These are phyloP conservation scores for Drosophila rellima DNA, from an alignment of 2,888 invertebrate genomes.

Conservation along the genomic window DNA sequence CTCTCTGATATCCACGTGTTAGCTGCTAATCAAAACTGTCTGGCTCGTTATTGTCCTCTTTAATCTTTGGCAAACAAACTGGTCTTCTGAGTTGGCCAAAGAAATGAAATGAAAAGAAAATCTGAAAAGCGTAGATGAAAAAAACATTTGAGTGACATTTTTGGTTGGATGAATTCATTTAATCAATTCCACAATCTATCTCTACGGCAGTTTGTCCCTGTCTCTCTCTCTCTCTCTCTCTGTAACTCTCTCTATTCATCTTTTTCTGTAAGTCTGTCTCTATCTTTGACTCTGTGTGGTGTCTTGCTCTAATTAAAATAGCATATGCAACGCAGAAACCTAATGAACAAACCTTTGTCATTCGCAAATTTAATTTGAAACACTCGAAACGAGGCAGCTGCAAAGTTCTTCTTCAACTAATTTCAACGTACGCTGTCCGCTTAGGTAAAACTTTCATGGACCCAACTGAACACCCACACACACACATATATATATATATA, in stretches of 20 bases:
- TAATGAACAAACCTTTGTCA: slow-evolving; percentile 71
- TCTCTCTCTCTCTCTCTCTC: background rate
- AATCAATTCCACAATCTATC: slow-evolving; percentile 15
- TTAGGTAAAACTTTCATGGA: slow-evolving; percentile 65
- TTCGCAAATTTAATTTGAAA: slow-evolving; percentile 71
- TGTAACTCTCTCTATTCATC: background rate
- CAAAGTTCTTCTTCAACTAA: slow-evolving; percentile 66
- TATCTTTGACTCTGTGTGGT: background rate
- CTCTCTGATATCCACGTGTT: background rate
- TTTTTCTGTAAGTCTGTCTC: background rate
- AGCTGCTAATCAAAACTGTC: slow-evolving; percentile 15
- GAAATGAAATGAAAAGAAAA: background rate
- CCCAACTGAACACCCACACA: slow-evolving; percentile 35
- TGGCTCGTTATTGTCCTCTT: slow-evolving; percentile 9
- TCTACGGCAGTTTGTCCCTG: background rate
- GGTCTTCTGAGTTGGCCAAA: background rate
- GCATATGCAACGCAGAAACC: slow-evolving; percentile 55
- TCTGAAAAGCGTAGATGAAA: background rate
- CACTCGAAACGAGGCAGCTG: slow-evolving; percentile 37
- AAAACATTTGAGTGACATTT: slow-evolving; percentile 18
- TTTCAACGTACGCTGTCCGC: slow-evolving; percentile 58
- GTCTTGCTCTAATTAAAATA: slow-evolving; percentile 64
- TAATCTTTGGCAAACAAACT: slow-evolving; percentile 15
- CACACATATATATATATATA: slow-evolving; percentile 1
- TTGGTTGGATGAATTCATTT: slow-evolving; percentile 21